Evolutionary conservation across 1,140 invertebrate species (phyloP), one percentile per base, ranked within the genome.

Genomic region (Onthophagus taurus): DNA sequence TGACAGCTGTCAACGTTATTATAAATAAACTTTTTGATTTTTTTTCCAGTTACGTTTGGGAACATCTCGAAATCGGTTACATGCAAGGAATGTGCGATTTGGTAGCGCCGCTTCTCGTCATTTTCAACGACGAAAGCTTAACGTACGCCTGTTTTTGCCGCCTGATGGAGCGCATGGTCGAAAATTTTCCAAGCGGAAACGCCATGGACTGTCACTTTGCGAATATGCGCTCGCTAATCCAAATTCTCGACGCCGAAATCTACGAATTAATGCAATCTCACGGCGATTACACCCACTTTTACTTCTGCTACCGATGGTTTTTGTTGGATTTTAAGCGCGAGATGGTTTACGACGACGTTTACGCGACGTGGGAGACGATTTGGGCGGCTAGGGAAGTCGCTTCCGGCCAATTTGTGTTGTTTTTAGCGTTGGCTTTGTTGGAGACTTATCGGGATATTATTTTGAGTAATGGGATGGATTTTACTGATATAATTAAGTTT

Each of bases 401-500:
- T 14, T 90, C 89, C 0, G 73, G 76, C 19, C 83, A 94, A 66
- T 96, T 96, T 74, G 88, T 91, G 31, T 67, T 97, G 14, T 97
- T 97, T 68, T 77, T 97, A 48, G 92, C 91, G 0, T 72, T 97
- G 24, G 89, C 91, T 0, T 65, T 97, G 29, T 77, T 97, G 1
- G 86, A 93, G 66, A 88, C 86, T 45, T 97, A 97, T 64, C 66
- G 92, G 37, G 90, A 95, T 59, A 89, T 97, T 46, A 93, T 97
- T 29, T 69, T 97, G 23, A 85, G 88, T 44, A 95, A 96, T 67
- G 80, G 84, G 52, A 96, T 97, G 90, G 91, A 96, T 63, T 96
- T 95, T 63, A 96, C 92, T 1, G 93, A 97, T 66, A 92, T 96
- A 52, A 97, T 97, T 58, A 95, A 94, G 64, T 97, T 96, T 67